Evolutionary conservation across 2,113 vertebrate species (phyloP).

Genomic region (Podilymbus podiceps): DNA sequence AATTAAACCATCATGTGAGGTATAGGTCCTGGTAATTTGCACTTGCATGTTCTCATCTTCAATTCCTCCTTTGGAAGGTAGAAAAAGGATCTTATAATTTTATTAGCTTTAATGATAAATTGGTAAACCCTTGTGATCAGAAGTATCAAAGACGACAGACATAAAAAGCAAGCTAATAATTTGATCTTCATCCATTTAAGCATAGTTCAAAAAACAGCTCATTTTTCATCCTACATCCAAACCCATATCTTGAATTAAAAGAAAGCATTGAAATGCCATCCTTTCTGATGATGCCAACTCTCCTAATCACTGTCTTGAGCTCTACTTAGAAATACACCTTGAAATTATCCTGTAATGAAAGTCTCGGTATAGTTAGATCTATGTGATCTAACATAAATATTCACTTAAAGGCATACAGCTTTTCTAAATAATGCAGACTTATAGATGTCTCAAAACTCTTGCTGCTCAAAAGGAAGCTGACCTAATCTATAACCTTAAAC

Average conservation of each 20-base stretch:
- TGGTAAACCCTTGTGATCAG: background rate
- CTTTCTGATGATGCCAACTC: background rate
- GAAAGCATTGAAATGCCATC: background rate
- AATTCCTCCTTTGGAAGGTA: background rate
- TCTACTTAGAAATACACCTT: background rate
- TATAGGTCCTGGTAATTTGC: background rate
- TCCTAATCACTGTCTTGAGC: background rate
- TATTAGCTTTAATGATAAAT: background rate
- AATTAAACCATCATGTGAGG: background rate
- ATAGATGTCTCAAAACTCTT: background rate
- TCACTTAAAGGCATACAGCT: background rate
- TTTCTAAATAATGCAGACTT: background rate
- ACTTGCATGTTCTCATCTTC: background rate
- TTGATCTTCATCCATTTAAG: background rate
- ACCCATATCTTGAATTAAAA: background rate
- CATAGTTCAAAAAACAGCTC: background rate
- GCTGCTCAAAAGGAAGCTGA: background rate
- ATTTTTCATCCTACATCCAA: background rate
- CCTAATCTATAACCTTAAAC: background rate
- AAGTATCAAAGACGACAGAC: background rate
- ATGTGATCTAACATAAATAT: background rate
- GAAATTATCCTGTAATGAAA: background rate
- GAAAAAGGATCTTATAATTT: background rate
- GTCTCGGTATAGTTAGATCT: background rate
- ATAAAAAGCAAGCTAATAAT: background rate